Conservation (phyloP, 2,888 invertebrate genomes). For the Dastarcus helophoroides region DNA sequence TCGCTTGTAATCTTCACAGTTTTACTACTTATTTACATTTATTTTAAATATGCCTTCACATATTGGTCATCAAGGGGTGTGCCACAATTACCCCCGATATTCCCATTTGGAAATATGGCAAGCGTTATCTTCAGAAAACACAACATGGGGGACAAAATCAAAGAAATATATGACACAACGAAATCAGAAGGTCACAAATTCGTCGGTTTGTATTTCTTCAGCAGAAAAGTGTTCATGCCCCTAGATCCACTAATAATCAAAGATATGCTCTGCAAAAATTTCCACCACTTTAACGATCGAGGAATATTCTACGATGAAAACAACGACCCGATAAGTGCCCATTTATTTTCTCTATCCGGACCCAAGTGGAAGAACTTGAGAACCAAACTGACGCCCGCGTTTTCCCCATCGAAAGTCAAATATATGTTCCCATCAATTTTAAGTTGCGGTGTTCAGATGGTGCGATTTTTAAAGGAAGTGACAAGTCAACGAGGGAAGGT, state of each 20-base stretch:
- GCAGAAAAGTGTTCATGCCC: conserved; percentile 48
- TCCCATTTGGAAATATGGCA: conserved; percentile 52
- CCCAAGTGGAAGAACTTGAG: conserved; percentile 52
- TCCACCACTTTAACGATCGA: conserved; percentile 52
- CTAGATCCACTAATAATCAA: conserved; percentile 51
- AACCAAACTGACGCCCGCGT: conserved; percentile 51
- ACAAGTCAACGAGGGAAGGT: conserved; percentile 21
- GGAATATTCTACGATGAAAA: conserved; percentile 50
- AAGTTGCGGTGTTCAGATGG: conserved; percentile 44
- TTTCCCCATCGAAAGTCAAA: conserved; percentile 56
- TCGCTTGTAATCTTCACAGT: too few relatives aligned
- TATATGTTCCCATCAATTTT: conserved; percentile 50
- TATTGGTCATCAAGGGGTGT: conserved; percentile 52
- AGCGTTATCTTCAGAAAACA: conserved; percentile 43
- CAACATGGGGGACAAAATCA: conserved; percentile 50
- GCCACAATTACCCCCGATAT: conserved; percentile 42
- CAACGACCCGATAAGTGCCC: conserved; percentile 48
- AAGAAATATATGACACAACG: conserved; percentile 45
- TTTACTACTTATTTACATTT: conserved; percentile 14
- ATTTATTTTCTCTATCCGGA: conserved; percentile 47
- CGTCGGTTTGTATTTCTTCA: conserved; percentile 52
- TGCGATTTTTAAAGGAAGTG: too few relatives aligned
- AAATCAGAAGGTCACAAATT: conserved; percentile 32
- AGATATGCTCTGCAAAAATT: conserved; percentile 46
- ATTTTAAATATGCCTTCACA: conserved; percentile 38